Evolutionary conservation across 2,888 invertebrate species (phyloP).

Genomic region (Drosophila mettleri): DNA sequence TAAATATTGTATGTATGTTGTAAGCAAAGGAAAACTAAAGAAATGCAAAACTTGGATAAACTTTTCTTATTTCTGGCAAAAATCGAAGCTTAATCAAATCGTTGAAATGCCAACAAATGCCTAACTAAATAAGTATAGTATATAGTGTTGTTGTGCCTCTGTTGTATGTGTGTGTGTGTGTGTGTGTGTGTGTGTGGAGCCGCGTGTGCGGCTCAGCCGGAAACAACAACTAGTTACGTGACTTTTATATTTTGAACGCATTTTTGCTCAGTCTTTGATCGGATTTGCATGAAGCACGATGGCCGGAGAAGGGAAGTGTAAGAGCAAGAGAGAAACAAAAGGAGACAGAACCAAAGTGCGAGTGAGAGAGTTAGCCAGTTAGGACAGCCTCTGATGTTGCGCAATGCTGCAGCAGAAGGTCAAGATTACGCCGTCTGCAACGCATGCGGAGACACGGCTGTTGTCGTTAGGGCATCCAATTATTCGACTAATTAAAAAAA

Average conservation of each 20-base stretch:
- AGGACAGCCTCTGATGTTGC: slow-evolving; percentile 29
- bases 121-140: slow-evolving; percentile 47
- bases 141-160: slow-evolving; percentile 7
- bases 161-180: slow-evolving; percentile 23
- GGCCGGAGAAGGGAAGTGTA: neutral
- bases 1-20: neutral
- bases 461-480: slow-evolving; percentile 29
- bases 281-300: slow-evolving; percentile 60
- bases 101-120: slow-evolving; percentile 74
- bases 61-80: slow-evolving; percentile 53
- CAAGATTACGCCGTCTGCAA: slow-evolving; percentile 49
- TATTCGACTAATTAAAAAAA: slow-evolving; percentile 69
- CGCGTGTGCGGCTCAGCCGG: slow-evolving; percentile 62
- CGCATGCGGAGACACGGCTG: slow-evolving; percentile 22
- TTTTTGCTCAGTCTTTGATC: slow-evolving; percentile 55
- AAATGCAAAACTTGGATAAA: slow-evolving; percentile 61
- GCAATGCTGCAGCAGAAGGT: slow-evolving; percentile 48
- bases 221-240: slow-evolving; percentile 76
- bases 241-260: slow-evolving; percentile 78
- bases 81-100: slow-evolving; percentile 80
- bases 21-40: slow-evolving; percentile 26
- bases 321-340: neutral
- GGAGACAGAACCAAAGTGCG: neutral
- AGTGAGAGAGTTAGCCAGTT: neutral
- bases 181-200: slow-evolving; percentile 21